Evolutionary conservation across 2,888 invertebrate species (phyloP).

Genomic region (Himalopsyche japonica): DNA sequence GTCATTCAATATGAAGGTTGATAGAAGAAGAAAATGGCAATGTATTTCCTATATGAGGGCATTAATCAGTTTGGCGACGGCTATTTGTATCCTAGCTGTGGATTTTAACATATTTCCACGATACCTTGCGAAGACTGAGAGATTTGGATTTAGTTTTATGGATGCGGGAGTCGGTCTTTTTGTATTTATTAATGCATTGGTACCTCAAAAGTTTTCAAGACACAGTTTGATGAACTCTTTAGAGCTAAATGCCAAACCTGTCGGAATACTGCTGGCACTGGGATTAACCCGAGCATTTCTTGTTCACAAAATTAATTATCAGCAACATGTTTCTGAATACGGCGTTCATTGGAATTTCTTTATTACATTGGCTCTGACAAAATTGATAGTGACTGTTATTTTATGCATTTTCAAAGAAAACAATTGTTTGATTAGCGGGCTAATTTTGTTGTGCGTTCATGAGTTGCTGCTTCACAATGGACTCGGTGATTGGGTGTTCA

Average conservation of each 20-base stretch:
- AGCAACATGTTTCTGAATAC: slow-evolving; percentile 89
- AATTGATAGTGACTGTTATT: slow-evolving; percentile 69
- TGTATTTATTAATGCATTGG: slow-evolving; percentile 78
- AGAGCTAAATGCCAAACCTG: slow-evolving; percentile 47
- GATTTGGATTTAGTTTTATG: slow-evolving; percentile 88
- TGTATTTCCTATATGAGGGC: slow-evolving; percentile 72
- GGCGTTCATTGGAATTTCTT: slow-evolving; percentile 99
- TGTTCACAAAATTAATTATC: slow-evolving; percentile 73
- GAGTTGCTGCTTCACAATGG: slow-evolving; percentile 67
- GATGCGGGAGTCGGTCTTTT: slow-evolving; percentile 93
- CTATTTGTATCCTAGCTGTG: slow-evolving; percentile 87
- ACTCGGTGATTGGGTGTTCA: slow-evolving; percentile 73
- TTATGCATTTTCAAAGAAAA: slow-evolving; percentile 58
- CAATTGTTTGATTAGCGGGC: slow-evolving; percentile 60
- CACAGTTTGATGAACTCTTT: slow-evolving; percentile 42
- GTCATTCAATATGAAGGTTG: slow-evolving; percentile 20
- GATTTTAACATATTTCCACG: slow-evolving; percentile 89
- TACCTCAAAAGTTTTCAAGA: slow-evolving; percentile 61
- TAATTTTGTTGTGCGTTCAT: slow-evolving; percentile 64
- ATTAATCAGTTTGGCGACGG: slow-evolving; percentile 72
- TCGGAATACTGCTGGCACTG: slow-evolving; percentile 56
- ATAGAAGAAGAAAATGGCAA: slow-evolving; percentile 44
- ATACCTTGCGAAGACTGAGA: slow-evolving; percentile 84
- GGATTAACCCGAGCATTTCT: slow-evolving; percentile 66
- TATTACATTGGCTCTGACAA: slow-evolving; percentile 85